Percentiles rank a stretch among this genome's conserved stretches.
These are phyloP conservation scores for Dinomys branickii DNA, from an alignment of 2,113 vertebrate species.

Conservation along the genomic window DNA sequence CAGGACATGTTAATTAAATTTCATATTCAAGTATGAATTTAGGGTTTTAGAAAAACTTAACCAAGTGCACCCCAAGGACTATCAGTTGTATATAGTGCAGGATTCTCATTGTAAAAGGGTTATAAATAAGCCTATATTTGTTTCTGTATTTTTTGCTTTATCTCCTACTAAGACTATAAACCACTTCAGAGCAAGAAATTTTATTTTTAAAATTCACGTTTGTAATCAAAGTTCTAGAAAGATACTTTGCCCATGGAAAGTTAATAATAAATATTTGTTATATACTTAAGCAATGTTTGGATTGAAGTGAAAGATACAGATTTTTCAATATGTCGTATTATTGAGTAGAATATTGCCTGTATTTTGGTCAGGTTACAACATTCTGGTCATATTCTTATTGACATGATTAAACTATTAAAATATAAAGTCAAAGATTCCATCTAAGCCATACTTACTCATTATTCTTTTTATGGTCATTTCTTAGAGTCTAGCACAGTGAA, in stretches of 20 bases:
- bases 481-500: background rate
- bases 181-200: background rate
- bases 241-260: background rate
- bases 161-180: background rate
- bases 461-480: background rate
- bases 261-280: background rate
- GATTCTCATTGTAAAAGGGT: background rate
- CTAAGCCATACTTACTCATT: background rate
- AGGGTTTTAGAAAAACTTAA: constrained; percentile 31
- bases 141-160: background rate
- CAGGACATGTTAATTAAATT: constrained; percentile 54
- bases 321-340: background rate
- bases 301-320: background rate
- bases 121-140: constrained; percentile 1
- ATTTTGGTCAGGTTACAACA: background rate
- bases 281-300: background rate
- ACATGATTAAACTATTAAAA: background rate
- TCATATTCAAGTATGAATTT: constrained; percentile 44
- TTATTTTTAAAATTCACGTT: background rate
- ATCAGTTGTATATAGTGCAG: background rate
- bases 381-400: background rate
- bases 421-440: background rate
- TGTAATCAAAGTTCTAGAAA: constrained; percentile 22
- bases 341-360: background rate
- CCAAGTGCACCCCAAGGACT: background rate